Evolutionary conservation across 2,888 invertebrate genomes (phyloP).

Genomic region (Oligia fasciuncula): DNA sequence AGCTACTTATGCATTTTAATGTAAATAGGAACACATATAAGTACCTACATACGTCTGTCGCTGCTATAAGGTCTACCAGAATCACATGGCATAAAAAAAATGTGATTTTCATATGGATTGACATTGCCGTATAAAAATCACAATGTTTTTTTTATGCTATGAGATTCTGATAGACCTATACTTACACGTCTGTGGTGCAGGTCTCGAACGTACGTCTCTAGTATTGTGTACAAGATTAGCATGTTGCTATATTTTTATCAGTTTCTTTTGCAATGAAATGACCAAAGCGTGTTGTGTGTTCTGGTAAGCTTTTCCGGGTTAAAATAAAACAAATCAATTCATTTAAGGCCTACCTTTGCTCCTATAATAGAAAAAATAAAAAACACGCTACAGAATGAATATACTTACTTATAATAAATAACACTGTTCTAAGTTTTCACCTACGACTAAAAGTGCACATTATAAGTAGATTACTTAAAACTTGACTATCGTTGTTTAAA

Average conservation of each 20-base stretch:
- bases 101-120: no score
- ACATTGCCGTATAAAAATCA: no score
- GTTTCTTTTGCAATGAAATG: slow-evolving; percentile 8
- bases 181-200: not conserved
- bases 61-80: not conserved
- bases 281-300: not conserved
- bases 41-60: not conserved
- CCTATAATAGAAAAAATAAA: not conserved
- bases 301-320: not conserved
- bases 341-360: not conserved
- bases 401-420: slow-evolving; percentile 33
- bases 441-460: slow-evolving; percentile 52
- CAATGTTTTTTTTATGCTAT: no score
- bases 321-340: not conserved
- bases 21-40: not conserved
- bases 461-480: slow-evolving; percentile 36
- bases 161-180: no score
- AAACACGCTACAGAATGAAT: not conserved
- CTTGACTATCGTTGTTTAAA: slow-evolving; percentile 32
- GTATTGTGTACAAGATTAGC: not conserved
- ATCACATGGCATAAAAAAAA: no score
- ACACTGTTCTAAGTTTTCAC: slow-evolving; percentile 39
- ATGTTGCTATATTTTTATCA: not conserved
- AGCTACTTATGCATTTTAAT: not conserved
- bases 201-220: not conserved